Percentiles rank a stretch among this genome's conserved stretches.
These are phyloP conservation scores for Tiliacea aurago DNA, from an alignment of 2,888 invertebrate genomes.

Conservation along the genomic window DNA sequence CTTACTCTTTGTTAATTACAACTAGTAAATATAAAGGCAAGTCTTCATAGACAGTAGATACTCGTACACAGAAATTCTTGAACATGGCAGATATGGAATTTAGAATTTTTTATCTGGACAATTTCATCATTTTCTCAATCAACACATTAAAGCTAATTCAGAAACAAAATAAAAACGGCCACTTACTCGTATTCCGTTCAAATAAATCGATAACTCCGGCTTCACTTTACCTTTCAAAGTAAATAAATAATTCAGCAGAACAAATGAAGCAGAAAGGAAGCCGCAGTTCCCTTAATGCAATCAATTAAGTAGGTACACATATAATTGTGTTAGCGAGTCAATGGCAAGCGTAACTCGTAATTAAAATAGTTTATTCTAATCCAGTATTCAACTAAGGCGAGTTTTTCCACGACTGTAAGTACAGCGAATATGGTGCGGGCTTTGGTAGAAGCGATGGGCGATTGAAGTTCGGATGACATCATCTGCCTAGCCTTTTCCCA, in stretches of 20 bases:
- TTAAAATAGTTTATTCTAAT: conserved; percentile 84
- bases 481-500: no score
- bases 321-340: conserved; percentile 77
- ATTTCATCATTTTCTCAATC: not conserved
- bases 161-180: not conserved
- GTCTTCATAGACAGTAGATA: not conserved
- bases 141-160: not conserved
- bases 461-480: not conserved
- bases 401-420: conserved; percentile 78
- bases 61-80: not conserved
- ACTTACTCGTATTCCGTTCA: conserved; percentile 27
- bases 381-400: conserved; percentile 76
- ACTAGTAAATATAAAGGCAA: conserved; percentile 27
- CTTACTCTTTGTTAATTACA: conserved; percentile 52
- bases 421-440: conserved; percentile 69
- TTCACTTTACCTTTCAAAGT: conserved; percentile 42
- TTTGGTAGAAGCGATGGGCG: conserved; percentile 66
- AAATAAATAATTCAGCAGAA: conserved; percentile 70
- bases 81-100: not conserved
- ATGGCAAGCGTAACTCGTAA: conserved; percentile 79
- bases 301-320: conserved; percentile 77
- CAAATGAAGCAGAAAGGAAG: conserved; percentile 73
- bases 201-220: conserved; percentile 36
- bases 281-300: conserved; percentile 60
- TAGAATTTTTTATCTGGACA: not conserved